A percentile compares a stretch with the other conserved stretches of the same genome.
Conservation (phyloP, 2,113 vertebrate species). For the Monopterus albus region DNA sequence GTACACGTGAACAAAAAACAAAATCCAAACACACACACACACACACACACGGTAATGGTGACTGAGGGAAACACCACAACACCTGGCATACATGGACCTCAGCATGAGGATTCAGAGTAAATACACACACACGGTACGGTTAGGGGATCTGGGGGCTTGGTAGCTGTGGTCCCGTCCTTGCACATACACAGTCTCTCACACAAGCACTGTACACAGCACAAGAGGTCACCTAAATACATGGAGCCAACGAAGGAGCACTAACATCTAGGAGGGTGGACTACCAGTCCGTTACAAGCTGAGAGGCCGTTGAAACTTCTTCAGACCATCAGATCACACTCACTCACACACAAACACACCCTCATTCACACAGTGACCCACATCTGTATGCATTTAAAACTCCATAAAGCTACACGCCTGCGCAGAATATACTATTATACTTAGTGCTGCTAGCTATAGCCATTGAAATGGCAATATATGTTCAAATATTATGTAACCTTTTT, state of each 20-base stretch:
- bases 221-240: conserved; percentile 92
- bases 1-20: conserved; percentile 88
- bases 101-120: conserved; percentile 87
- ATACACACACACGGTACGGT: conserved; percentile 78
- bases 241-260: conserved; percentile 89
- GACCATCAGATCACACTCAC: conserved; percentile 55
- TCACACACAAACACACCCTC: conserved; percentile 42
- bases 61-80: conserved; percentile 96
- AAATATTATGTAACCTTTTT: conserved; percentile 88
- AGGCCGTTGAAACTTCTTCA: conserved; percentile 80
- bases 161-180: conserved; percentile 78
- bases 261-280: conserved; percentile 86
- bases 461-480: conserved; percentile 89
- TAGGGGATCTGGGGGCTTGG: conserved; percentile 51
- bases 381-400: conserved; percentile 89
- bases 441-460: conserved; percentile 93
- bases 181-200: conserved; percentile 94
- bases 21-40: too few species aligned
- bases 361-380: conserved; percentile 83
- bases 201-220: conserved; percentile 98
- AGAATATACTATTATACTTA: conserved; percentile 93
- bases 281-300: conserved; percentile 87
- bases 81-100: conserved; percentile 97
- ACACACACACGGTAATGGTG: too few species aligned
- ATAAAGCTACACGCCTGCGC: conserved; percentile 90